Base-by-base conservation (phyloP, 2,888 invertebrate genomes). In the Drosophila merina region DNA sequence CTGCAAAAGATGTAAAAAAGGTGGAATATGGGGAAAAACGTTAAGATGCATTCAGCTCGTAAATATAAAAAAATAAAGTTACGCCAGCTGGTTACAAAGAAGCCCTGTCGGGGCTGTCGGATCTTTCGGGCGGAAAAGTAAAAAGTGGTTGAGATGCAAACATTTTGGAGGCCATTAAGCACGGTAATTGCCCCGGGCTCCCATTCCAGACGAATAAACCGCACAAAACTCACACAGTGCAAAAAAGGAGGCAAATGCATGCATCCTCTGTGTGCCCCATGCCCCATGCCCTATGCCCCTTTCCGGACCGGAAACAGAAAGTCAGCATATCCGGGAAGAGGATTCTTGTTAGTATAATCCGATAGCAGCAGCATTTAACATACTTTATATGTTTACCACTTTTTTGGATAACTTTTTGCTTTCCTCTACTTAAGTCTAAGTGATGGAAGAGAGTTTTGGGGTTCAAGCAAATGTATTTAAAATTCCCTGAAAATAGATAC, bases 141-240 rank as follows among this genome's bases (percentile, higher is more conserved):
- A 42, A 42, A 42, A 42, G 40, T 42, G 40, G 14, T 42, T 7
- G 45, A 36, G 56, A n/a, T n/a, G 48, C 50, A 44, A 67, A 51
- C 67, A 67, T 67, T 67, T 67, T 30, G 67, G 67, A 57, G 56
- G 56, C 63, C 71, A 71, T 71, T 71, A 71, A 71, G 71, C 71
- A 51, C 38, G 71, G 71, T 71, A 71, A 71, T 72, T 72, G 72
- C 72, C 56, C 50, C 56, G 47, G 45, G 64, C 56, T 42, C 3
- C 63, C 72, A 76, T 83, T 79, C 76, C 82, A 71, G 57, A 62
- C 83, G 83, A 76, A 56, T 83, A 72, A 75, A 51, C 82, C 79
- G 60, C 79, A 82, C 63, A 62, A 69, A 74, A 56, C 33, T 28
- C 42, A 48, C 14, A 30, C 20, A 52, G 12, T 10, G 26, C 9